Evolutionary conservation across 2,888 invertebrate species (phyloP).

Genomic region (Oscheius sp.): DNA sequence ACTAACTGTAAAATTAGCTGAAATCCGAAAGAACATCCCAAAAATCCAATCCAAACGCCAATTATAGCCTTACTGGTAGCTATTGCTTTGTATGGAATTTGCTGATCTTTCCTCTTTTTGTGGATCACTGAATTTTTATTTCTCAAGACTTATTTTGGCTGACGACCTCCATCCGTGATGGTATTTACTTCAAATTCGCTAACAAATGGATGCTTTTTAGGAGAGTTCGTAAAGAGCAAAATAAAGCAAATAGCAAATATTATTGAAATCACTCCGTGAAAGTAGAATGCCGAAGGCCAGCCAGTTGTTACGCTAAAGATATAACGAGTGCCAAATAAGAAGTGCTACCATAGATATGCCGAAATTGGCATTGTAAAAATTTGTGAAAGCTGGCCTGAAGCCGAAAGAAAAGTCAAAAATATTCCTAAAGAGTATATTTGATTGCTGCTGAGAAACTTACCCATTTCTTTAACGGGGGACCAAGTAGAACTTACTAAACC

Average conservation of each 20-base stretch:
- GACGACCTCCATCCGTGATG: conserved; percentile 40
- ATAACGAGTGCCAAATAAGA: background rate
- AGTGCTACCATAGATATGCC: conserved; percentile 47
- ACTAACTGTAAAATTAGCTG: conserved; percentile 54
- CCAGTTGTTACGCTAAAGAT: conserved; percentile 37
- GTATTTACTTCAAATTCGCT: conserved; percentile 33
- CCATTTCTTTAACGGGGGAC: conserved; percentile 54
- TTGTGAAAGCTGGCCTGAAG: conserved; percentile 51
- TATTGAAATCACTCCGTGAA: conserved; percentile 40
- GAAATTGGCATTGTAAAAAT: conserved; percentile 56
- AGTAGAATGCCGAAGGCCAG: conserved; percentile 50
- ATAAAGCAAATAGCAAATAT: conserved; percentile 38
- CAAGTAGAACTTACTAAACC: conserved; percentile 51
- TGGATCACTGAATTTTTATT: conserved; percentile 15
- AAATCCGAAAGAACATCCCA: conserved; percentile 56
- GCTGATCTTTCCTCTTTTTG: conserved; percentile 26
- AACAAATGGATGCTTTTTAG: conserved; percentile 44
- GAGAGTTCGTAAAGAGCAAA: conserved; percentile 46
- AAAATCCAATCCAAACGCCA: conserved; percentile 57
- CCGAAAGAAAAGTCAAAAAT: conserved; percentile 53
- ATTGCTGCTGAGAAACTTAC: conserved; percentile 21
- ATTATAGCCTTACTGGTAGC: conserved; percentile 34
- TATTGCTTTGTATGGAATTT: conserved; percentile 43
- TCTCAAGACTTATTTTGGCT: no score
- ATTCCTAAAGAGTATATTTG: conserved; percentile 38